A percentile compares a stretch with the other conserved stretches of the same genome.
phyloP scores from a whole-genome alignment of 2,797 vertebrate species.

The Amniataba percoides region DNA sequence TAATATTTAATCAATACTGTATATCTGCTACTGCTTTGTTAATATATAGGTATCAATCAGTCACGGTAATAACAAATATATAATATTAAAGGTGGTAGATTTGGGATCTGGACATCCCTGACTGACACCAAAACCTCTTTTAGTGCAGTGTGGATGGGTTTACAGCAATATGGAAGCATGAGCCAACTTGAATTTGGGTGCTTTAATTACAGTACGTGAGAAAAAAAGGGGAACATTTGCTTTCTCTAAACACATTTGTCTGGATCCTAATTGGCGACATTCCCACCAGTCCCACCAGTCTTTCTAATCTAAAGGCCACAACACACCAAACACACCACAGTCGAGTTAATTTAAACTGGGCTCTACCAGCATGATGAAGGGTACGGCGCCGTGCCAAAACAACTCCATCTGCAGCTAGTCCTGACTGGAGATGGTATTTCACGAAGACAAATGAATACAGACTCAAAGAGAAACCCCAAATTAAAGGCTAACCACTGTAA shows the following conservation, averaged over 20 bases:
- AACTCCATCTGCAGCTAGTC: slow-evolving; percentile 44
- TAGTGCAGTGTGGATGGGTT: neutral
- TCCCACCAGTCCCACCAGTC: slow-evolving; percentile 35
- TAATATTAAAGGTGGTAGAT: neutral
- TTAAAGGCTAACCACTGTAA: slow-evolving; percentile 40
- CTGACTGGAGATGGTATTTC: slow-evolving; percentile 40
- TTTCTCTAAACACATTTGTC: slow-evolving; percentile 16
- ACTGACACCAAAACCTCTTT: neutral
- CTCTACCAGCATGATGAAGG: slow-evolving; percentile 49
- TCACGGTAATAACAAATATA: neutral
- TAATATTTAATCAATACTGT: neutral
- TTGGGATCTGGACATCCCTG: neutral
- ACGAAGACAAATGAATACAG: slow-evolving; percentile 57
- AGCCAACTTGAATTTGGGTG: slow-evolving; percentile 17
- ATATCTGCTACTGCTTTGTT: neutral
- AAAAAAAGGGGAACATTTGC: slow-evolving; percentile 4
- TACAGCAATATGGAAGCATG: slow-evolving; percentile 18
- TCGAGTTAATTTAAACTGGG: slow-evolving; percentile 46
- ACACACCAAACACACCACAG: slow-evolving; percentile 32
- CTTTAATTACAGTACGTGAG: slow-evolving; percentile 29
- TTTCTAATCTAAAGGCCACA: slow-evolving; percentile 52
- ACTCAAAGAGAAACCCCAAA: slow-evolving; percentile 45
- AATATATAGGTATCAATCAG: neutral
- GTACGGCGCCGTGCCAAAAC: slow-evolving; percentile 45
- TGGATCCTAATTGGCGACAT: slow-evolving; percentile 31